Evolutionary conservation across 2,888 invertebrate genomes (phyloP).

Genomic region (Leptinotarsa peninsularis): DNA sequence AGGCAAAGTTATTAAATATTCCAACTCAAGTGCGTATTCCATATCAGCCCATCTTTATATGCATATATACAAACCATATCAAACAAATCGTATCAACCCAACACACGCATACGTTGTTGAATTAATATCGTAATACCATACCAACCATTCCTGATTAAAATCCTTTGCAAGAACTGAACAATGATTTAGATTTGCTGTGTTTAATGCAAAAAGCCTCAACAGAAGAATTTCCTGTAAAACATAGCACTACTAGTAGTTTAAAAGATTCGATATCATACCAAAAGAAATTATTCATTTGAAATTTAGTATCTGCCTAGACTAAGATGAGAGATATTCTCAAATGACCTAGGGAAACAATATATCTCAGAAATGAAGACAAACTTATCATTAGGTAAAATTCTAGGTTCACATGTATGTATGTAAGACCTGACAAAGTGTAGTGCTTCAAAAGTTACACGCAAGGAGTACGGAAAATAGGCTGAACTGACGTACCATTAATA

Average conservation of each 20-base stretch:
- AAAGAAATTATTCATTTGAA: too few species aligned
- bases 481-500: too few species aligned
- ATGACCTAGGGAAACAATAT: too few species aligned
- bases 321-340: too few species aligned
- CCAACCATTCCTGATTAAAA: slow-evolving; percentile 41
- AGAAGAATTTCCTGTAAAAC: background rate
- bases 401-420: too few species aligned
- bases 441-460: too few species aligned
- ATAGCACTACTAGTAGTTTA: background rate
- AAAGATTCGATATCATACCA: background rate
- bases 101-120: slow-evolving; percentile 41
- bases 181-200: slow-evolving; percentile 1
- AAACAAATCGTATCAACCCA: slow-evolving; percentile 41
- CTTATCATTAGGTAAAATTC: too few species aligned
- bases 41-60: slow-evolving; percentile 44
- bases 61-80: slow-evolving; percentile 45
- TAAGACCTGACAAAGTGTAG: too few species aligned
- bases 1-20: slow-evolving; percentile 34
- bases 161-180: slow-evolving; percentile 29
- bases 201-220: background rate
- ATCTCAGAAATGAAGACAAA: too few species aligned
- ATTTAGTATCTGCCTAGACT: too few species aligned
- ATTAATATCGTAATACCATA: slow-evolving; percentile 49
- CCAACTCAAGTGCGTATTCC: slow-evolving; percentile 37
- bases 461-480: too few species aligned